A percentile compares a stretch with the other conserved stretches of the same genome.
phyloP scores from a whole-genome alignment of 1,140 invertebrate genomes.

The Drosophila lini region DNA sequence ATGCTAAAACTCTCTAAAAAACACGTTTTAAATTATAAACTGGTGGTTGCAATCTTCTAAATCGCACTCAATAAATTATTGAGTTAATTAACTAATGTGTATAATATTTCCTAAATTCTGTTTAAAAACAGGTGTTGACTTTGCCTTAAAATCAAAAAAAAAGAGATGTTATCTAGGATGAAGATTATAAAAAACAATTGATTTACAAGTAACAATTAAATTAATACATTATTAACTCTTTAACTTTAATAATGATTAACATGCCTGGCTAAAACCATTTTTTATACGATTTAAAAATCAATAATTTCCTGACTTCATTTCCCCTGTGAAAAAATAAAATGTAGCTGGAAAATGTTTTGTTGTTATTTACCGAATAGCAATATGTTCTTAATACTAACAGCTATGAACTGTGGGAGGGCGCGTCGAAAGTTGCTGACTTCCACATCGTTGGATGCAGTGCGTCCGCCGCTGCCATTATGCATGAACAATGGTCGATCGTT shows the following conservation, averaged over 20 bases:
- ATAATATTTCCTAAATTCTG: background rate
- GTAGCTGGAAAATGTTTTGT: slow-evolving; percentile 16
- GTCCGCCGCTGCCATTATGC: slow-evolving; percentile 66
- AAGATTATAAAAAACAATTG: background rate
- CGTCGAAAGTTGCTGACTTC: slow-evolving; percentile 85
- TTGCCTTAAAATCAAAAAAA: background rate
- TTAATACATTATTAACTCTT: background rate
- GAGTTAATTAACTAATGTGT: background rate
- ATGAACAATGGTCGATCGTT: slow-evolving; percentile 82
- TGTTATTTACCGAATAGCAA: slow-evolving; percentile 86
- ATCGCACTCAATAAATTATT: background rate
- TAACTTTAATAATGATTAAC: slow-evolving; percentile 17
- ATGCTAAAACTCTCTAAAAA: background rate
- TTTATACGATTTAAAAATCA: background rate
- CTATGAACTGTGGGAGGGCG: slow-evolving; percentile 87
- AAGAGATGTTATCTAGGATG: background rate
- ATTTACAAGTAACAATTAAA: background rate
- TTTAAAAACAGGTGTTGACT: background rate
- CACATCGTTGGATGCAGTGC: slow-evolving; percentile 62
- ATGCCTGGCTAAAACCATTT: too few relatives aligned
- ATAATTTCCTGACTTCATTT: slow-evolving; percentile 28
- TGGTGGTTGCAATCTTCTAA: background rate
- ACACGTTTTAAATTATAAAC: slow-evolving; percentile 1
- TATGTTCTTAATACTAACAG: slow-evolving; percentile 88
- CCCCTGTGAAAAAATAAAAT: slow-evolving; percentile 1